Evolutionary conservation across 2,888 invertebrate genomes (phyloP).

Genomic region (Eutolmus rufibarbis): DNA sequence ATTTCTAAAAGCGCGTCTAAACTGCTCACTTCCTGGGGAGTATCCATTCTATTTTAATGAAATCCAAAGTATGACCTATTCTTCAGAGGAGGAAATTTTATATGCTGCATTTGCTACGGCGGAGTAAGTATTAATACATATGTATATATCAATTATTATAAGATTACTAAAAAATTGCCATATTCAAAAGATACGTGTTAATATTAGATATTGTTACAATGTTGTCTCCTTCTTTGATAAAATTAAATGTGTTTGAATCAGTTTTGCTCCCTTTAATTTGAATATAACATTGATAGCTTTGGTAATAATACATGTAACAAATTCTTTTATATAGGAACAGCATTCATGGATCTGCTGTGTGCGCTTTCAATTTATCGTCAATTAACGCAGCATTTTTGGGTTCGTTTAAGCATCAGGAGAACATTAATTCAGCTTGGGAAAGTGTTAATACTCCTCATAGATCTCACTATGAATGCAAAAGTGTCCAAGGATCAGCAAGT

Average conservation of each 20-base stretch:
- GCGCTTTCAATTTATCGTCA: conserved; percentile 85
- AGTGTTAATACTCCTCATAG: conserved; percentile 67
- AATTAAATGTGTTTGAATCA: no score
- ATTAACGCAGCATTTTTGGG: conserved; percentile 84
- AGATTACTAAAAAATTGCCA: no score
- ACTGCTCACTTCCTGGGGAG: conserved; percentile 83
- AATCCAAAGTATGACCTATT: conserved; percentile 83
- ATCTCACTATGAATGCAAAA: conserved; percentile 70
- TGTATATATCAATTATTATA: background rate
- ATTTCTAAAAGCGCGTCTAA: conserved; percentile 83
- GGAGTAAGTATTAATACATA: conserved; percentile 64
- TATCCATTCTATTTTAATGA: conserved; percentile 89
- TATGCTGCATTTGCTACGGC: conserved; percentile 88
- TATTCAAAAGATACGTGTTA: no score
- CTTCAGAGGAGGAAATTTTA: conserved; percentile 77
- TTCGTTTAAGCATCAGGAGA: conserved; percentile 84
- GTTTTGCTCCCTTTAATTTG: no score
- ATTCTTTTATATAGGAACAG: conserved; percentile 70
- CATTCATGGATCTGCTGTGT: conserved; percentile 90
- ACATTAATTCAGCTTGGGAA: conserved; percentile 80
- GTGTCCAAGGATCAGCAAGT: conserved; percentile 57
- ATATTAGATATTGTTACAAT: no score
- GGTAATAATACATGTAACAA: background rate
- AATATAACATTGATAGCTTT: no score
- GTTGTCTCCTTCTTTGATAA: no score